Base-by-base conservation (phyloP, 2,888 invertebrate species). In the Himalopsyche tibetana region DNA sequence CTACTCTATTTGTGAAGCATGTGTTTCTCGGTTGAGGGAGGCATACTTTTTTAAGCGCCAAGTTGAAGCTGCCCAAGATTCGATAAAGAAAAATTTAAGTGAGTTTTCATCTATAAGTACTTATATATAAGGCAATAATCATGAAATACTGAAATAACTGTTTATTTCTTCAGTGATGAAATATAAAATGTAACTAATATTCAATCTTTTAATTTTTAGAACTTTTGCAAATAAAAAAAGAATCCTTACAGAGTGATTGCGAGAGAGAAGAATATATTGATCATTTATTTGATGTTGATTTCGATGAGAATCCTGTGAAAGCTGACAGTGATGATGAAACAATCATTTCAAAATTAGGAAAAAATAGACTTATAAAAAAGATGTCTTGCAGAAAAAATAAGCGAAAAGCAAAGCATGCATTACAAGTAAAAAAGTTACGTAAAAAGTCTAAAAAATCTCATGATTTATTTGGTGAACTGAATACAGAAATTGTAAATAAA, bases 21-120 rank as follows among this genome's bases (percentile, higher is more conserved):
- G 88, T 63, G 79, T 88, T 56, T 36, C 36, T 5, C 86, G 84
- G 9, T 51, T 88, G 8, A 56, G 88, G 45, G 85, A 88, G 4
- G 86, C 88, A 17, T 86, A 36, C 42, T 83, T 55, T 56, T 86
- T 88, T 38, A 86, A 82, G 82, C 80, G 69, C 19, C 86, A 88
- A 85, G 82, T 88, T 28, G 80, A 85, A 81, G 51, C 83, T 17
- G 55, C 85, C 36, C 87, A 84, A 80, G 74, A 84, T 19, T 56
- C 79, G 0, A 84, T 86, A 36, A 36, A 79, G 79, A 82, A 82
- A 38, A 84, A 40, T 84, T 69, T 84, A 42, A 82, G 86, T 86
- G 56, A 79, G 40, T 40, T 63, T 8, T 2, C 9, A 9, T 11
- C 45, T 2, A 9, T 19, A 82, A 28, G 4, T 82, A 36, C 36